Base-by-base conservation (phyloP, 1,140 invertebrate genomes). In the Hycleus phaleratus region DNA sequence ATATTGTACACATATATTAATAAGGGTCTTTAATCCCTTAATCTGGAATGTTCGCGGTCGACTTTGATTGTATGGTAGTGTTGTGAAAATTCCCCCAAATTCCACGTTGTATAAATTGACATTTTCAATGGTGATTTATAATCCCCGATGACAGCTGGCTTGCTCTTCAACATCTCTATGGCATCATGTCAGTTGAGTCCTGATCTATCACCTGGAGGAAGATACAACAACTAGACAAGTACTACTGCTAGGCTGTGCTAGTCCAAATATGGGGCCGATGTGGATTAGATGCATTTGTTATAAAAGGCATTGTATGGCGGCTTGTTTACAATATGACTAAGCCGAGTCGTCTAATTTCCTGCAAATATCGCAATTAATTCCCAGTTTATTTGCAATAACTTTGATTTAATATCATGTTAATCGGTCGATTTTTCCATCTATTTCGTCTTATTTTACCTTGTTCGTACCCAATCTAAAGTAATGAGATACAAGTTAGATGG, bases 141-240 rank as follows among this genome's bases (percentile, higher is more conserved):
- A 54, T 54, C 51, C 51, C 38, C 7, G 8, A 40, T 54, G 51
- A 54, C 51, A 54, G 51, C 51, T 54, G 51, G 51, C 51, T 54
- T 45, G 44, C 51, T 54, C 51, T 46, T 26, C 51, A 46, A 46
- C 44, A 54, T 46, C 43, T 54, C 11, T 32, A 52, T 39, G 46
- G 46, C 38, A 42, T 18, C 42, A 46, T 11, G 24, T 51, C 24
- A 8, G 38, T 40, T 40, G 4, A n/a, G 11, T 11, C 11, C 11
- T 51, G 32, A 40, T 40, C 32, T 40, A 51, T 54, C 51, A 54
- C 51, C 51, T 54, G 51, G 51, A 32, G 32, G 7, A 32, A 32
- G 32, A 32, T 32, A 7, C 32, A 32, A 32, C 32, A 7, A 32
- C 32, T 32, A 32, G 18, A 4, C 32, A 32, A 5, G 32, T 32